Evolutionary conservation across 2,797 vertebrate species (phyloP), one percentile per base, ranked within the genome.

Genomic region (Masticophis lateralis): DNA sequence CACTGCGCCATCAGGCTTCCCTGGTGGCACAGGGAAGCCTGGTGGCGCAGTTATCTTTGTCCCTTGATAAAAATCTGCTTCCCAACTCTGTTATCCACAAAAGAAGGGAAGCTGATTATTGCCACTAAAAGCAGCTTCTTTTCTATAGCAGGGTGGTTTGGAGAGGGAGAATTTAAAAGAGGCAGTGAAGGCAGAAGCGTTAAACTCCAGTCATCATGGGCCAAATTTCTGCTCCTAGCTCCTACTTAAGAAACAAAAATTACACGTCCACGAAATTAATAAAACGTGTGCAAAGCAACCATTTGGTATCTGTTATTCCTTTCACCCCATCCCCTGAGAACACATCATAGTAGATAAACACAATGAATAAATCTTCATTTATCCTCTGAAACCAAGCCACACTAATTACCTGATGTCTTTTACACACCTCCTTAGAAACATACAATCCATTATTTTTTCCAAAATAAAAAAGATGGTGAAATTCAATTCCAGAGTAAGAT

Each of bases 331-430:
- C 51, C n/a, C 27, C 60, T 11, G 43, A 89, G 28, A 66, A 89
- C 28, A 87, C 57, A 22, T n/a, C 74, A 88, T 86, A n/a, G 28
- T 86, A 92, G 89, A 66, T 87, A 13, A 92, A 59, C 91, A 87
- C 56, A 59, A 47, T n/a, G 56, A 79, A 92, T 90, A 91, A 87
- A 1, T 3, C 3, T 87, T 56, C 18, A 86, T 7, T n/a, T 47
- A 86, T 7, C 27, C 32, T 47, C 20, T n/a, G 53, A 32, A 92
- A 87, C 20, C 16, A 61, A 74, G 27, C 28, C 22, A 0, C 56
- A 61, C 43, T 6, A 28, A 90, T 86, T 18, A 6, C 14, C 10
- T 51, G 90, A 86, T n/a, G 2, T 79, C 88, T 0, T 69, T 5
- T 69, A 25, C 12, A 63, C 2, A 1, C 3, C n/a, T 60, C n/a